Conservation (phyloP, 2,797 vertebrate species). For the Esox masquinongy region DNA sequence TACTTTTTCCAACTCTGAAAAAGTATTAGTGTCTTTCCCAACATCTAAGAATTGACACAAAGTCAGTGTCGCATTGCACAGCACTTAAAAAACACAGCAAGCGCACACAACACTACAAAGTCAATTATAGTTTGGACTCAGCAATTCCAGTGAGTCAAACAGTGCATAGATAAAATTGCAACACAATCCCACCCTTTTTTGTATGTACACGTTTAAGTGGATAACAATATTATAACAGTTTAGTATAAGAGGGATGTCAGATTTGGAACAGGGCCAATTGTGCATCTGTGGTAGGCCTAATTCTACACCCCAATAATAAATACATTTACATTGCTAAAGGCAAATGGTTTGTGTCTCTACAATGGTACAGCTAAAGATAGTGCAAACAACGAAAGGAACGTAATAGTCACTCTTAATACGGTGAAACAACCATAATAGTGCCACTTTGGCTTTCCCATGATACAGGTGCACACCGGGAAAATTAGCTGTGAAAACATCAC, state of each 20-base stretch:
- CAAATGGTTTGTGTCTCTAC: neutral
- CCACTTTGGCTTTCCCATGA: neutral
- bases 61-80: neutral
- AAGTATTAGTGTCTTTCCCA: neutral
- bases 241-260: neutral
- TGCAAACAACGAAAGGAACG: neutral
- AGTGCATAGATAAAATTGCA: constrained; percentile 6
- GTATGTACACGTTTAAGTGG: neutral
- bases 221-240: neutral
- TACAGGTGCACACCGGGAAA: neutral
- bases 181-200: neutral
- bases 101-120: neutral
- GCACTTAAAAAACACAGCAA: neutral
- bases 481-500: neutral
- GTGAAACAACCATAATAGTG: neutral
- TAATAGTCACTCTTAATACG: neutral
- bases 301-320: neutral
- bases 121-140: neutral
- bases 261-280: neutral
- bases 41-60: neutral
- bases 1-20: neutral
- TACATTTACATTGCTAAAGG: neutral
- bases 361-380: neutral
- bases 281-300: neutral
- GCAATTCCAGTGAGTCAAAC: neutral